Conservation (phyloP, 2,888 invertebrate species). For the Sarcophaga subvicina region DNA sequence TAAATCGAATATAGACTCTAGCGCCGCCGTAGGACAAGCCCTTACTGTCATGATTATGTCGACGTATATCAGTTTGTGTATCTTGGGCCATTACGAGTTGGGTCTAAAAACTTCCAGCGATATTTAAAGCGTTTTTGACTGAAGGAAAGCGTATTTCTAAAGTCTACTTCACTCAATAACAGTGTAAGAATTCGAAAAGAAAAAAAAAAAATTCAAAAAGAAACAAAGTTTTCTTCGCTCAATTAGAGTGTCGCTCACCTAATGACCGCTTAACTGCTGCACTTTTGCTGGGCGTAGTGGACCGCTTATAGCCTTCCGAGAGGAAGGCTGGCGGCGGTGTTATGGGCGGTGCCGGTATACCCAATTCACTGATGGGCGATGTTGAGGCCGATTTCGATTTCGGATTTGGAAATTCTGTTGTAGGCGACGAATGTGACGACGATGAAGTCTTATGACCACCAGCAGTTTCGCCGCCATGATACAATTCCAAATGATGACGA, state of each 20-base stretch:
- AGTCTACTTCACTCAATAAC: no score
- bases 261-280: slow-evolving; percentile 61
- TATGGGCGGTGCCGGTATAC: slow-evolving; percentile 84
- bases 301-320: slow-evolving; percentile 84
- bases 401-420: slow-evolving; percentile 74
- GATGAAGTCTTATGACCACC: slow-evolving; percentile 35
- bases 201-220: no score
- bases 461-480: slow-evolving; percentile 70
- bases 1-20: no score
- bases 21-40: no score
- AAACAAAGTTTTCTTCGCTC: not conserved
- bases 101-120: no score
- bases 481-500: slow-evolving; percentile 83
- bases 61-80: no score
- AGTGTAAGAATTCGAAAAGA: no score
- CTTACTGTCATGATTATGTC: no score
- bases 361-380: slow-evolving; percentile 77
- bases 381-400: slow-evolving; percentile 73
- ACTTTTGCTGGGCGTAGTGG: slow-evolving; percentile 77
- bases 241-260: slow-evolving; percentile 40
- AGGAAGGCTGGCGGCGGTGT: slow-evolving; percentile 87
- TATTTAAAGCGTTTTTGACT: not conserved
- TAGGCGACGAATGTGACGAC: slow-evolving; percentile 73
- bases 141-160: not conserved
- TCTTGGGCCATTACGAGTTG: no score